Evolutionary conservation across 2,113 vertebrate genomes (phyloP), one percentile per base, ranked within the genome.

Genomic region (Sapajus apella): DNA sequence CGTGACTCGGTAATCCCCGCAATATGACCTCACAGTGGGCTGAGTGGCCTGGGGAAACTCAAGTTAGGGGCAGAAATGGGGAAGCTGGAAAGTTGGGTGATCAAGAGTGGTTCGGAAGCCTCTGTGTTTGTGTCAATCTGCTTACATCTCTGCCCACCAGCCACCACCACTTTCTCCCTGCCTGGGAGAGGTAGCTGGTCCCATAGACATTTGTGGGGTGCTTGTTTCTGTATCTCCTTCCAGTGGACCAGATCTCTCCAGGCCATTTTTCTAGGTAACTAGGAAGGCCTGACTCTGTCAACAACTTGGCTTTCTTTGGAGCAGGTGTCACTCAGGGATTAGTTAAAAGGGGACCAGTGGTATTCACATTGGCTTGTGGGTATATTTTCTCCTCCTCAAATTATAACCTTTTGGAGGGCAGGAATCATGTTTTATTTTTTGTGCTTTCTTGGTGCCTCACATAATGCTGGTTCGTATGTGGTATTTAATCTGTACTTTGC

Each of bases 11-110:
- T 91, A 94, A 90, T 94, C 89, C 91, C 89, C 64, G 37, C 7
- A 9, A 32, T 6, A 23, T 96, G 92, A 95, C 85, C 82, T 97
- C 94, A 95, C 30, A 18, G 87, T 66, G 72, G 79, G 73, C 68
- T 79, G 21, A 40, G 56, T 37, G 55, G 47, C 73, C 76, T 97
- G 95, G 96, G 95, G 96, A 92, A 93, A 94, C 68, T 92, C 66
- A 56, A 43, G 81, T 92, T 43, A 27, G 81, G 82, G 80, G 72
- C 85, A 95, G 77, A 97, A 91, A 76, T 66, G 84, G 72, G 66
- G 56, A 91, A 90, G 81, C 90, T 43, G 72, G 80, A 64, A 43
- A 40, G 13, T 0, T 10, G 76, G 50, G 47, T 68, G 68, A 70
- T 35, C 40, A 77, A 43, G 32, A 45, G 52, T 75, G 0, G 0